Percentiles rank a stretch among this genome's conserved stretches.
These are phyloP conservation scores for Penelope pileata DNA, from an alignment of 2,113 vertebrate genomes.

Conservation along the genomic window DNA sequence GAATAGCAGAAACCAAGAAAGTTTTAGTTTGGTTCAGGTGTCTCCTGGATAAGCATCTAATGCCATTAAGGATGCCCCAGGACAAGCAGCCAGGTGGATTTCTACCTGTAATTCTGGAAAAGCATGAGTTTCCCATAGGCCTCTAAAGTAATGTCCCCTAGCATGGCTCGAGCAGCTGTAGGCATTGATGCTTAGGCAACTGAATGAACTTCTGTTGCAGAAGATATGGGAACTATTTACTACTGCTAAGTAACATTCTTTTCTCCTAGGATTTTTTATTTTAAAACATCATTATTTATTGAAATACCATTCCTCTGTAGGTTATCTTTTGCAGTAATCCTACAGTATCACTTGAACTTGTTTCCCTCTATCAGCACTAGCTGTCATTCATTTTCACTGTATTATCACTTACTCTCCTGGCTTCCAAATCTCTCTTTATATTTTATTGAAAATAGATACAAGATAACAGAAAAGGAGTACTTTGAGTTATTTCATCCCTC, in stretches of 20 bases:
- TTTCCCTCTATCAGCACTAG: not conserved
- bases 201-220: not conserved
- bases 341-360: not conserved
- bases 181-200: rapidly evolving
- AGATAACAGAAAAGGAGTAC: not conserved
- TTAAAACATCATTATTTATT: not conserved
- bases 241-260: not conserved
- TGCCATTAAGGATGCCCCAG: not conserved
- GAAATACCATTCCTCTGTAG: not conserved
- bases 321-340: not conserved
- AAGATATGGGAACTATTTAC: not conserved
- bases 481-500: not conserved
- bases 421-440: not conserved
- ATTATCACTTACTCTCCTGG: not conserved
- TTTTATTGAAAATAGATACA: not conserved
- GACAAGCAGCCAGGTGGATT: not conserved
- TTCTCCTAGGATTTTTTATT: not conserved
- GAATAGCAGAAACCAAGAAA: not conserved
- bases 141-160: not conserved
- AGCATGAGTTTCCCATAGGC: not conserved
- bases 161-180: not conserved
- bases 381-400: not conserved
- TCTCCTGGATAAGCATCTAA: not conserved
- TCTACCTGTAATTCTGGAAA: not conserved
- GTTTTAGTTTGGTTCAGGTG: not conserved